Evolutionary conservation across 2,797 vertebrate species (phyloP).

Genomic region (Natrix natrix): DNA sequence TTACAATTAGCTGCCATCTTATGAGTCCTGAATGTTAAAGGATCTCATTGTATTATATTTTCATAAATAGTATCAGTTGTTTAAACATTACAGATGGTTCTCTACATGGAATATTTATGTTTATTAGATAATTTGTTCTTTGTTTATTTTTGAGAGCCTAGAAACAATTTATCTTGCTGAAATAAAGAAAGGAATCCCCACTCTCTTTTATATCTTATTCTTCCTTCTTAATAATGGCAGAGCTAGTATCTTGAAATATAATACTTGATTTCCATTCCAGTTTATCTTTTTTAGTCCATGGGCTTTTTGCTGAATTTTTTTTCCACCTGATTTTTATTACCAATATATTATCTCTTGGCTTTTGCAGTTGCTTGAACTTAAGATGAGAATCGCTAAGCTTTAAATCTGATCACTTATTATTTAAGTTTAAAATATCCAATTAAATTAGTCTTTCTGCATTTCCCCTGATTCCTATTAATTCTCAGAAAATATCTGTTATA

Average conservation of each 20-base stretch:
- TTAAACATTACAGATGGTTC: not conserved
- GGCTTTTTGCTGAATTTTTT: not conserved
- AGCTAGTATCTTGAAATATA: not conserved
- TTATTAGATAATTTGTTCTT: not conserved
- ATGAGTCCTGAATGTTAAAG: not conserved
- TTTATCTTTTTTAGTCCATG: not conserved
- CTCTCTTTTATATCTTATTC: not conserved
- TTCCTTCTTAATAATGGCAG: not conserved
- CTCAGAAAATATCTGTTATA: not conserved
- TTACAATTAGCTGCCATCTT: not conserved
- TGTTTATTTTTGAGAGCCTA: not conserved
- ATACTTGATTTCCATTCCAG: not conserved
- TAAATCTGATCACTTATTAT: not conserved
- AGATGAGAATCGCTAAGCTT: not conserved
- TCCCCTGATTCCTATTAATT: not conserved
- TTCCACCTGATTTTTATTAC: not conserved
- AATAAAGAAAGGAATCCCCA: not conserved
- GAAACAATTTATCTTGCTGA: not conserved
- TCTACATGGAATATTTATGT: not conserved
- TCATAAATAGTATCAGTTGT: not conserved
- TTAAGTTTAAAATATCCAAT: not conserved
- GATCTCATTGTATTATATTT: not conserved
- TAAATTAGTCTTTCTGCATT: not conserved
- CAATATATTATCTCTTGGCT: not conserved
- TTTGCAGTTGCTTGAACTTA: not conserved